Conservation (phyloP, 2,113 vertebrate genomes). For the Eclectus roratus region DNA sequence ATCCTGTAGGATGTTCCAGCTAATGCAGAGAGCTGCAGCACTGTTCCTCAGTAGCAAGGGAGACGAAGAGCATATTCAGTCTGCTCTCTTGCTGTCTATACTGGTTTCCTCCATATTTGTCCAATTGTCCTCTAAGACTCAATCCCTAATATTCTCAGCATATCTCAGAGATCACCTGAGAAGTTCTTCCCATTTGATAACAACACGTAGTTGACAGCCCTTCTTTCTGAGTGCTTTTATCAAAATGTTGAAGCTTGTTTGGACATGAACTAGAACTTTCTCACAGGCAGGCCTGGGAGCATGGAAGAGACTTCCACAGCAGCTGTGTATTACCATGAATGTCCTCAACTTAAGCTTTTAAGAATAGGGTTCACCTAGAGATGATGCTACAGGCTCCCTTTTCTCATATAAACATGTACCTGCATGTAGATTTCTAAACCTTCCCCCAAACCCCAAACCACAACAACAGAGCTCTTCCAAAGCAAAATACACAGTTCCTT, state of each 20-base stretch:
- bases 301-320: neutral
- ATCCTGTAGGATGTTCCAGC: slow-evolving; percentile 37
- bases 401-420: neutral
- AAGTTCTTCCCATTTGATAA: neutral
- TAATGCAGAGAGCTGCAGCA: slow-evolving; percentile 1
- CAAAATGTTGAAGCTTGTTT: neutral
- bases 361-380: neutral
- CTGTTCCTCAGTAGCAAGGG: neutral
- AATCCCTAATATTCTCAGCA: neutral
- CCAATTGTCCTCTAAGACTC: neutral
- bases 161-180: neutral
- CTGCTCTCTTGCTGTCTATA: neutral
- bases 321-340: neutral
- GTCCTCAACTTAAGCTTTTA: neutral
- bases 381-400: neutral
- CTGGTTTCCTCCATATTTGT: neutral
- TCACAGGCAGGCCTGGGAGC: neutral
- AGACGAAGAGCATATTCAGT: neutral
- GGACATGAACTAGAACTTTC: neutral
- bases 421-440: slow-evolving; percentile 8
- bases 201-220: neutral
- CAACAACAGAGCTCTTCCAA: slow-evolving; percentile 26
- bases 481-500: slow-evolving; percentile 22
- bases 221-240: neutral
- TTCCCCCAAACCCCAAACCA: neutral